A percentile compares a stretch with the other conserved stretches of the same genome.
Evolutionary conservation across 2,113 vertebrate genomes (phyloP).

Genomic region (Rhea pennata): DNA sequence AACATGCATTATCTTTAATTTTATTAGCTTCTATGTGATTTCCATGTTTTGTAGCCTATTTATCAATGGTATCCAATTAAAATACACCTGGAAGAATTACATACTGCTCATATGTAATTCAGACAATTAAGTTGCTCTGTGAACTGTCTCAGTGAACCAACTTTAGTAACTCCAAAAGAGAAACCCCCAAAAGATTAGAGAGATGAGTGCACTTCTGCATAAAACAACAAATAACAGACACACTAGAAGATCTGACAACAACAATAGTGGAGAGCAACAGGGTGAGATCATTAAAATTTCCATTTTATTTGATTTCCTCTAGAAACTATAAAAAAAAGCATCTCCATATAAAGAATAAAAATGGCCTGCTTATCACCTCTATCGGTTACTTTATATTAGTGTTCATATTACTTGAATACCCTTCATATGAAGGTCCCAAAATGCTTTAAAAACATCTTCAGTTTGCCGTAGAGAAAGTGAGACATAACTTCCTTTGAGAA

Average conservation of each 20-base stretch:
- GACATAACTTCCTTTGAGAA: not conserved
- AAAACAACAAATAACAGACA: not conserved
- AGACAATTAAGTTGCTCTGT: not conserved
- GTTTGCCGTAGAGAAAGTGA: not conserved
- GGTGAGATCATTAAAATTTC: slow-evolving; percentile 52
- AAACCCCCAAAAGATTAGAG: not conserved
- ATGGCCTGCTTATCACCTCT: slow-evolving; percentile 30
- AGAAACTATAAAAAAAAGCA: not conserved
- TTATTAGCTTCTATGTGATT: not conserved
- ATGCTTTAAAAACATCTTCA: slow-evolving; percentile 17
- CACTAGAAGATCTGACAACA: slow-evolving; percentile 21
- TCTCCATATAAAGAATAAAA: slow-evolving; percentile 18
- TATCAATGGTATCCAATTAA: slow-evolving; percentile 15
- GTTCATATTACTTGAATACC: not conserved
- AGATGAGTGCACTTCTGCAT: not conserved
- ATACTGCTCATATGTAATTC: not conserved
- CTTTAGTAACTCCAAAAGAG: not conserved
- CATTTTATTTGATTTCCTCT: slow-evolving; percentile 51
- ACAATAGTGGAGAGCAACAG: slow-evolving; percentile 1
- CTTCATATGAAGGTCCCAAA: slow-evolving; percentile 9
- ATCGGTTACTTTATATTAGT: slow-evolving; percentile 53
- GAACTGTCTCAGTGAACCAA: not conserved
- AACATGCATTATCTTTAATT: not conserved
- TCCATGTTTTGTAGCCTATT: not conserved
- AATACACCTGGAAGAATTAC: not conserved